Base-by-base conservation (phyloP, 2,113 vertebrate species). In the Riparia riparia region DNA sequence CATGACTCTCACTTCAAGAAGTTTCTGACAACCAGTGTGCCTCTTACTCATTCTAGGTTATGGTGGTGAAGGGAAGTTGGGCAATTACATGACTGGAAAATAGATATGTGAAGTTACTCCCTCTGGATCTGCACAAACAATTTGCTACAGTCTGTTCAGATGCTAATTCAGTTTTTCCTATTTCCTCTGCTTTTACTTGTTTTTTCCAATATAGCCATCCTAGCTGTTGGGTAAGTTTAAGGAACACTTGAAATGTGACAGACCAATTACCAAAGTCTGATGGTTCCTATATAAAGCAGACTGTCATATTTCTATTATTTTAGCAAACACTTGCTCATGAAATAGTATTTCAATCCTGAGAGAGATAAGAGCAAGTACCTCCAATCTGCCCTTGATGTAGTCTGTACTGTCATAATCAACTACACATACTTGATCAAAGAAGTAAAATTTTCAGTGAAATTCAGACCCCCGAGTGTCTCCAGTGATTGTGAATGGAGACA, bases 131-230 rank as follows among this genome's bases (percentile, higher is more conserved):
- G 63, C 31, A 50, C 51, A 42, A 91, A 47, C 12, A 28, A 53
- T 53, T 86, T 68, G 44, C 45, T 60, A 16, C 10, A 37, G 34
- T 47, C 58, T 32, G 8, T 71, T 76, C 92, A 93, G 73, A 89
- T 26, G 24, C 7, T 90, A 70, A 66, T 34, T 76, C 16, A 12
- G 8, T 42, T 93, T 42, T 93, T 89, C 58, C 19, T 78, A n/a
- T 64, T 94, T 77, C 66, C 9, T 1, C 68, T 61, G 37, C 63
- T 53, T 88, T 88, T 72, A 68, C 70, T 80, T 69, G 21, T 86
- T 95, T 94, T 93, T 94, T 70, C 68, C 82, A 73, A 11, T 58
- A 58, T 57, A 74, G 31, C 53, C 34, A 90, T 63, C 12, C 37
- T 58, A 29, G 61, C 42, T 71, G 31, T 53, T 91, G 65, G 34